Evolutionary conservation across 2,888 invertebrate genomes (phyloP).

Genomic region (Drosophila subsilvestris): DNA sequence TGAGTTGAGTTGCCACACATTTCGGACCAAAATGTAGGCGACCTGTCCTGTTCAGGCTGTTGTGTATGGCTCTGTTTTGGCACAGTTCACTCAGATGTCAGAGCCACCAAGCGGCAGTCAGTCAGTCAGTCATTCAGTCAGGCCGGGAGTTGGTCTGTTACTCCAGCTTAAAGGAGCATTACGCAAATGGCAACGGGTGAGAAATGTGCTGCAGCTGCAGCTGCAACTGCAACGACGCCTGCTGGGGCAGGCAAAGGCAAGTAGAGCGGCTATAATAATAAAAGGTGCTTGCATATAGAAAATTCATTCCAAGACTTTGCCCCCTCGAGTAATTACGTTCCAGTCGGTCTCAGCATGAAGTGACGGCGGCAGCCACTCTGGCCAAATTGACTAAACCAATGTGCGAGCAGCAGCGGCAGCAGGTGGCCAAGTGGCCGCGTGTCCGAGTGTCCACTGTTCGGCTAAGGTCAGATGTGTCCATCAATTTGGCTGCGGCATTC

Average conservation of each 20-base stretch:
- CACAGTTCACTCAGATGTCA: constrained; percentile 67
- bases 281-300: constrained; percentile 38
- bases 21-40: constrained; percentile 43
- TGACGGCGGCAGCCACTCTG: constrained; percentile 23
- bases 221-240: neutral
- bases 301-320: constrained; percentile 41
- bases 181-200: constrained; percentile 60
- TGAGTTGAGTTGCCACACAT: constrained; percentile 44
- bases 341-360: constrained; percentile 35
- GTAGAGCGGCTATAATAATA: constrained; percentile 39
- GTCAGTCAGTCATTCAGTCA: constrained; percentile 21
- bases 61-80: constrained; percentile 17
- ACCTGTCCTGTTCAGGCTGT: constrained; percentile 59
- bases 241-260: constrained; percentile 30
- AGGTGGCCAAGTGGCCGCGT: constrained; percentile 54
- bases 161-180: constrained; percentile 45
- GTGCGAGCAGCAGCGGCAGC: constrained; percentile 39
- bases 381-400: constrained; percentile 34
- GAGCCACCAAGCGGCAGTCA: neutral
- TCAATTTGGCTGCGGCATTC: constrained; percentile 59
- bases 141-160: constrained; percentile 8
- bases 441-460: constrained; percentile 15
- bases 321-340: constrained; percentile 40
- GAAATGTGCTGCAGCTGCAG: constrained; percentile 59
- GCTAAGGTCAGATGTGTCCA: constrained; percentile 69